Base-by-base conservation (phyloP, 1,140 invertebrate genomes). In the Mamestra configurata region DNA sequence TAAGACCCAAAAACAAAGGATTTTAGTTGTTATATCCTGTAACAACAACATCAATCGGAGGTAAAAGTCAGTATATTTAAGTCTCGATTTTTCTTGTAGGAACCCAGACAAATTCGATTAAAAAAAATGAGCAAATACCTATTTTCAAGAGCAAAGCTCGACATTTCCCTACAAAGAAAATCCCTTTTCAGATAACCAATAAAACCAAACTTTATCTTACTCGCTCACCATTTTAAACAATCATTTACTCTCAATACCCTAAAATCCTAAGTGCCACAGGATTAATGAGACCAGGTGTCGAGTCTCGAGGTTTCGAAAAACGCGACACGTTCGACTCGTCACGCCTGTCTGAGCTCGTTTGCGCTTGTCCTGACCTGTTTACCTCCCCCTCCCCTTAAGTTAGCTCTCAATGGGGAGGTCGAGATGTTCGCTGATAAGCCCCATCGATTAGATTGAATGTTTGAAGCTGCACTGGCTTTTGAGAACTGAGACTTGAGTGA, bases 341-440 rank as follows among this genome's bases (percentile, higher is more conserved):
- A 92, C 90, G 92, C 82, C 75, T 93, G 92, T 94, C 92, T 89
- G 86, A 88, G 82, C 86, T 86, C 82, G 85, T 94, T 93, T 89
- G 77, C 71, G 80, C 79, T 68, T 49, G 80, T 79, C 85, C 51
- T 83, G 76, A 82, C 82, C 81, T 83, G 73, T 83, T 86, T 83
- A 57, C 80, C 73, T 68, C 81, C 81, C 81, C 75, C 68, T 43
- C 35, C 82, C 79, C 55, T 49, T 72, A 80, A 83, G 83, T 81
- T 82, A 83, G 79, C 78, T 84, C 64, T 68, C 31, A 72, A 68
- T 66, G 46, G 82, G 40, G 81, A 79, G 81, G 68, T 49, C 72
- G 79, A 81, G 78, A 79, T 66, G 79, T 76, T 80, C 76, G 73
- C 61, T 84, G 79, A 83, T 86, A 88, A 86, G 81, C 80, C 66